Base-by-base conservation (phyloP, 92 coral and sea anemone genomes). In the Bergia puertoricense region DNA sequence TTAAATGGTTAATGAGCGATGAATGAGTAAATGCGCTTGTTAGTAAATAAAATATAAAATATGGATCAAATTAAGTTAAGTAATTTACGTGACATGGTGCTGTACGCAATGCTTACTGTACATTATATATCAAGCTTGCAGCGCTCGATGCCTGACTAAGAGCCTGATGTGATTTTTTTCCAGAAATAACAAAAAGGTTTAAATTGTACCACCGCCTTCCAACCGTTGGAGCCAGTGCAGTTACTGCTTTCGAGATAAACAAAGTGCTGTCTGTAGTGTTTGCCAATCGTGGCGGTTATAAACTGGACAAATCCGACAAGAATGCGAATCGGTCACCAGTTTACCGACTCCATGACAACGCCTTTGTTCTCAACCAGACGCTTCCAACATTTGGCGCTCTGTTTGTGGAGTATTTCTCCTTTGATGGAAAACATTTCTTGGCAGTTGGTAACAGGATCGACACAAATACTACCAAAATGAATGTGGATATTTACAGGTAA, bases 181-280 rank as follows among this genome's bases (percentile, higher is more conserved):
- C 79, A 84, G 87, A 30, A 51, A 84, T 46, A 46, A 74, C 65
- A 69, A 72, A 51, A 37, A 36, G 0, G 59, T 72, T 84, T 51
- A 38, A 36, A 44, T 37, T 71, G 45, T 84, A 71, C 77, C 87
- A 84, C 15, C 77, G 39, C 22, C 79, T 84, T 30, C 57, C 87
- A 46, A 84, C 87, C 79, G 38, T 20, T 50, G 87, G 79, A 68
- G 87, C 87, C 56, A 74, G 39, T 20, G 68, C 87, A 72, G 87
- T 84, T 15, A 71, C 87, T 38, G 87, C 79, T 10, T 84, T 84
- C 56, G 87, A 84, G 46, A 68, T 71, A 14, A 84, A 71, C 23
- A 37, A 39, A 36, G 43, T 30, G 8, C 46, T 84, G 30, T 72
- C 46, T 48, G 87, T 84, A 0, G 79, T 74, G 68, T 84, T 69